A percentile compares a stretch with the other conserved stretches of the same genome.
phyloP scores from a whole-genome alignment of 2,113 vertebrate genomes.

The Pseudolaguvia tuberculata region DNA sequence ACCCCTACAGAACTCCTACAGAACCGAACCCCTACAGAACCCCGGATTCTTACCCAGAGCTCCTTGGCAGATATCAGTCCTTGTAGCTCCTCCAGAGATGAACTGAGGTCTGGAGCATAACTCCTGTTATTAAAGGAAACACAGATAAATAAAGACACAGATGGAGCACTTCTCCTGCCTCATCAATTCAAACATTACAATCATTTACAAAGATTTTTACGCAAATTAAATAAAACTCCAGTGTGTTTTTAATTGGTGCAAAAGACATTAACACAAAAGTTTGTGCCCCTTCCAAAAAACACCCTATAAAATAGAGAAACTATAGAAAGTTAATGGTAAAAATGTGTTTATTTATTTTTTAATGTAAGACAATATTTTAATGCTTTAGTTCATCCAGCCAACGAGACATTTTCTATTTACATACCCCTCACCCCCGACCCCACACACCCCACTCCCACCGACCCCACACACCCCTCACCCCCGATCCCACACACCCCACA shows the following conservation, averaged over 20 bases:
- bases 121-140: conserved; percentile 59
- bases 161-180: background rate
- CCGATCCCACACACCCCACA: no score
- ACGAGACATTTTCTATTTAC: no score
- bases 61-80: conserved; percentile 77
- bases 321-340: no score
- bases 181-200: no score
- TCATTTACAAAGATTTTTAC: no score
- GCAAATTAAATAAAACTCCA: background rate
- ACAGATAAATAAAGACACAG: background rate
- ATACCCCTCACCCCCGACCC: no score
- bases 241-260: no score
- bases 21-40: no score
- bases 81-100: conserved; percentile 68
- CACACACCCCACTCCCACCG: no score
- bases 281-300: background rate
- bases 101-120: conserved; percentile 70
- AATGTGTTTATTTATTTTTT: background rate
- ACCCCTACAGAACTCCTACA: background rate
- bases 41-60: conserved; percentile 64
- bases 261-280: background rate
- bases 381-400: background rate
- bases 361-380: background rate
- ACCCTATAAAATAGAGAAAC: no score
- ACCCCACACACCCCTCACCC: background rate